Evolutionary conservation across 2,797 vertebrate species (phyloP), one percentile per base, ranked within the genome.

Genomic region (Notoglanidium macrostoma): DNA sequence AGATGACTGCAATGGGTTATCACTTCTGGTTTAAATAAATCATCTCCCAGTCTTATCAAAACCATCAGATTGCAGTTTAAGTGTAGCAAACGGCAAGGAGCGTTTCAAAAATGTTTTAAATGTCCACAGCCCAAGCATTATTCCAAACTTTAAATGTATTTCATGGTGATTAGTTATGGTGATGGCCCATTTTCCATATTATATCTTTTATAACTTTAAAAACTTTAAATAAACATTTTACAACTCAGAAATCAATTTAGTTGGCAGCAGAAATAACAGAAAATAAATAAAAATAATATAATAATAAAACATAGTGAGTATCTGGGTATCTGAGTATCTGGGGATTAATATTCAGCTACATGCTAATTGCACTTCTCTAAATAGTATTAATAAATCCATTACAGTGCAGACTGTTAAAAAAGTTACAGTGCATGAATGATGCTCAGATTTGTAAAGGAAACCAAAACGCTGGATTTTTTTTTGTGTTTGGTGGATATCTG

Each of bases 21-120:
- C n/a, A 3, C 21, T 12, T 85, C 17, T 63, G 57, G 19, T 77
- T 85, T 85, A 54, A 78, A 65, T 54, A 78, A 78, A 35, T 35
- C 29, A 3, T 0, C 29, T 11, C 9, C 54, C 9, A 1, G 17
- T 61, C 35, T 44, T 61, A 61, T 61, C 2, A 80, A 80, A 61
- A 44, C 19, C 55, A 80, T 61, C 57, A 61, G 57, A 59, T 26
- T 80, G 10, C 32, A 40, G 55, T 26, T 77, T 54, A 55, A 55
- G n/a, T 78, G 10, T 32, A 57, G 12, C 54, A 78, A 29, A 76
- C 6, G 1, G 9, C 9, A 32, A 78, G 7, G 29, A 29, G 49
- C 51, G 32, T 44, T 79, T 59, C 32, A 79, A 15, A 59, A 40
- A 59, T 14, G 21, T 32, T 79, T 79, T 59, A 59, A 44, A 79